These are phyloP conservation scores for Zaprionus bogoriensis DNA, from an alignment of 2,888 invertebrate species.

Conservation along the genomic window DNA sequence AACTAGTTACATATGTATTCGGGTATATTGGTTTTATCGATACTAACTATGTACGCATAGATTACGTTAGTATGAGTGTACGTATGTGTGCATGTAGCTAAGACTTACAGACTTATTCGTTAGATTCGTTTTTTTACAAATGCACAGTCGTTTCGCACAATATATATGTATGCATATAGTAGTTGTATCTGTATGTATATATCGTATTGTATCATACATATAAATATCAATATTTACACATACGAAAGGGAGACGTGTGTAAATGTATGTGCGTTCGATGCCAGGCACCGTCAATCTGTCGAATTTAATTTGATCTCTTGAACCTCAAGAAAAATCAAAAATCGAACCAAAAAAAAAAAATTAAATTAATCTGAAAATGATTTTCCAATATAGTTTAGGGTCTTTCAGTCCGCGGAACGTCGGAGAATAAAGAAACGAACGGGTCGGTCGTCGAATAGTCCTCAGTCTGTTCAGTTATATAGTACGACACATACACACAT, in stretches of 20 bases:
- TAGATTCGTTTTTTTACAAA: slow-evolving; percentile 6
- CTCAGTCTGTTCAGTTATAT: background rate
- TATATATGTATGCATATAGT: background rate
- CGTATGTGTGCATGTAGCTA: background rate
- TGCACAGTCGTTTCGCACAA: background rate
- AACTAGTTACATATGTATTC: slow-evolving; percentile 24
- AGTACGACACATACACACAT: background rate
- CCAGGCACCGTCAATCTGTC: background rate
- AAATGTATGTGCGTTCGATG: background rate
- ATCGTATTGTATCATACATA: slow-evolving; percentile 7
- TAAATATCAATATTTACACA: slow-evolving; percentile 20
- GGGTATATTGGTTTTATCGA: background rate
- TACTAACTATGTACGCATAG: background rate
- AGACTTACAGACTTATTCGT: too few species aligned
- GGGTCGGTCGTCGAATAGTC: background rate
- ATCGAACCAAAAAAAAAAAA: background rate
- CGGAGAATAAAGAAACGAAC: background rate
- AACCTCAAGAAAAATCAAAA: background rate
- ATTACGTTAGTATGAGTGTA: background rate
- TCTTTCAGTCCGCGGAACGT: background rate
- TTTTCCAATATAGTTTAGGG: background rate
- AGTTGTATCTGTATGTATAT: background rate
- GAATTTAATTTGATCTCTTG: background rate
- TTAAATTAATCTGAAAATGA: background rate
- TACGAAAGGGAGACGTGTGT: background rate